Percentiles rank a stretch among this genome's conserved stretches.
phyloP scores from a whole-genome alignment of 2,888 invertebrate genomes.

The Terebella lapidaria region DNA sequence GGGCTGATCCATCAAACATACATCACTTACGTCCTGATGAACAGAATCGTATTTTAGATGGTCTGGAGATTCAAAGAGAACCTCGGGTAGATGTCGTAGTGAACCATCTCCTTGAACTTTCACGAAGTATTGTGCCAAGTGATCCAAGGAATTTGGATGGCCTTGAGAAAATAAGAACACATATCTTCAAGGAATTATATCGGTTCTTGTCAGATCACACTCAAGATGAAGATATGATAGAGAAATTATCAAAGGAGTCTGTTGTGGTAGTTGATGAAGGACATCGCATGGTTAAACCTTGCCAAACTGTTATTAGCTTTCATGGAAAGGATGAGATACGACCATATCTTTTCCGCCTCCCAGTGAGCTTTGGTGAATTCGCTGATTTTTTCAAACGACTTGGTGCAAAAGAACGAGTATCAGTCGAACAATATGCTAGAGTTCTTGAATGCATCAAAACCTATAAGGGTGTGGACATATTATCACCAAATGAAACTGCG shows the following conservation, averaged over 20 bases:
- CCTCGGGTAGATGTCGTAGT: constrained; percentile 15
- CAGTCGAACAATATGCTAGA: constrained; percentile 24
- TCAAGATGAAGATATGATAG: constrained; percentile 2
- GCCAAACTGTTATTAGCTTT: constrained; percentile 22
- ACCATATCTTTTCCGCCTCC: constrained; percentile 29
- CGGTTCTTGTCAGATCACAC: constrained; percentile 11
- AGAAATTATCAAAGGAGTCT: constrained; percentile 8
- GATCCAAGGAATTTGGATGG: not conserved
- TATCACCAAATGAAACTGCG: constrained; percentile 25
- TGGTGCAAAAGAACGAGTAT: constrained; percentile 24
- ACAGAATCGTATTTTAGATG: constrained; percentile 7
- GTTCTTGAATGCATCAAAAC: constrained; percentile 24
- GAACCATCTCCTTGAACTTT: constrained; percentile 10
- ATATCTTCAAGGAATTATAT: constrained; percentile 17
- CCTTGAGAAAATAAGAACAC: not conserved
- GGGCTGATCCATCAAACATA: constrained; percentile 22
- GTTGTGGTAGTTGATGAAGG: constrained; percentile 21
- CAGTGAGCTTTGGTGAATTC: constrained; percentile 24
- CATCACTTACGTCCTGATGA: not conserved
- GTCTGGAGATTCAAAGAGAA: constrained; percentile 11
- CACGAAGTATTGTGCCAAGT: not conserved
- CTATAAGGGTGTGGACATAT: constrained; percentile 6
- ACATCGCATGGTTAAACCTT: constrained; percentile 18
- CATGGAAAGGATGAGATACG: constrained; percentile 24
- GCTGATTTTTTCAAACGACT: constrained; percentile 24